Percentiles rank a stretch among this genome's conserved stretches.
phyloP scores from a whole-genome alignment of 2,797 vertebrate species.

The Pseudotriccus pelzelni region DNA sequence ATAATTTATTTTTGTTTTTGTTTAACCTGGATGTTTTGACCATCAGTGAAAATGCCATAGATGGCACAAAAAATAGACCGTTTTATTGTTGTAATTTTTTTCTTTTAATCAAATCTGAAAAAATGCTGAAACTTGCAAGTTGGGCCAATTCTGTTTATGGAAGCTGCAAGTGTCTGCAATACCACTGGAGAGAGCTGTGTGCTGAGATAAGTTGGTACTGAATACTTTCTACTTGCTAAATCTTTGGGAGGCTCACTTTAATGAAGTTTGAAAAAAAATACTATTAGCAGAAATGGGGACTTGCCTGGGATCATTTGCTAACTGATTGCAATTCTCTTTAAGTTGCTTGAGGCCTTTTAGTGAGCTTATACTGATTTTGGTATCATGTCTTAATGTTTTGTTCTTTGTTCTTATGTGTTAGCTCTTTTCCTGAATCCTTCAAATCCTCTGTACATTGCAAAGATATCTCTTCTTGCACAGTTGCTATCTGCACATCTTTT shows the following conservation, averaged over 20 bases:
- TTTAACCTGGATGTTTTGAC: background rate
- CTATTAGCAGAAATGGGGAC: background rate
- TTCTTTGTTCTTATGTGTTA: background rate
- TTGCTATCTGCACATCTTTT: background rate
- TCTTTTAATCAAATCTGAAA: background rate
- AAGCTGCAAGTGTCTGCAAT: background rate
- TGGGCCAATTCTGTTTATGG: background rate
- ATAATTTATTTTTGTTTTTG: background rate
- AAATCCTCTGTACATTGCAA: background rate
- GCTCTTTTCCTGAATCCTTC: background rate
- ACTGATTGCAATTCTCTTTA: background rate
- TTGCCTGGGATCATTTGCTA: background rate
- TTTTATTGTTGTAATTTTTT: background rate
- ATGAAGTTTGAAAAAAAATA: background rate
- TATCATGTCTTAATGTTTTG: background rate
- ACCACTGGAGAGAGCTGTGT: conserved; percentile 26
- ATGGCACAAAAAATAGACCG: background rate
- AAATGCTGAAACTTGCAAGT: background rate
- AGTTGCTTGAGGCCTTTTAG: background rate
- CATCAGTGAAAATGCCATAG: background rate
- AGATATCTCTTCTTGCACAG: background rate
- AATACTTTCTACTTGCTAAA: background rate
- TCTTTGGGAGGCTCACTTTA: background rate
- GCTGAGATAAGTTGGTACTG: background rate
- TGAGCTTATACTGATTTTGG: rapidly evolving